Evolutionary conservation across 2,888 invertebrate genomes (phyloP).

Genomic region (Drosophila melanocephala): DNA sequence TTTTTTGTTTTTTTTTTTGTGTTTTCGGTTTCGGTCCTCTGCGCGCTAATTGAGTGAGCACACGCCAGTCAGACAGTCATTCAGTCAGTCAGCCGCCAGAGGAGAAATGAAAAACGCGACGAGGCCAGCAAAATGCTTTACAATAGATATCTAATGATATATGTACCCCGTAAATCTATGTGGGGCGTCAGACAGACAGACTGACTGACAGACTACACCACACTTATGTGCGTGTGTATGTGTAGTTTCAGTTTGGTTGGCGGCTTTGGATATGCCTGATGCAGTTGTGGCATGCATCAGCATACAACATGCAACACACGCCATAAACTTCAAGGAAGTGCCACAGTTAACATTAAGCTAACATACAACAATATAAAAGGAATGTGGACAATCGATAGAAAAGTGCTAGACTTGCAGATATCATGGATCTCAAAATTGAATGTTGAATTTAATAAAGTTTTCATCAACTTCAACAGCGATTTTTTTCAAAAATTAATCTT

Average conservation of each 20-base stretch:
- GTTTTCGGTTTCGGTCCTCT: conserved; percentile 73
- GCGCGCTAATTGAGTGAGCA: conserved; percentile 80
- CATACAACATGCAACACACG: conserved; percentile 61
- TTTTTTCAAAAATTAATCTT: background rate
- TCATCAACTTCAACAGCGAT: background rate
- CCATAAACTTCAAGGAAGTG: conserved; percentile 75
- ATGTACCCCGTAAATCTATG: conserved; percentile 39
- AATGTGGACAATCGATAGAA: background rate
- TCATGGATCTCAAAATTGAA: background rate
- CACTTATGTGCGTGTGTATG: background rate
- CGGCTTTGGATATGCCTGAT: conserved; percentile 52
- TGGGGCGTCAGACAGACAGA: conserved; percentile 53
- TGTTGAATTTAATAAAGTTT: background rate
- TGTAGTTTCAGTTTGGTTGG: conserved; percentile 19
- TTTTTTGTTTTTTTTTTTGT: conserved; percentile 23
- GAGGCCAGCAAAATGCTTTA: conserved; percentile 64
- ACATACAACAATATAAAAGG: conserved; percentile 15
- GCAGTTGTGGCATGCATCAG: conserved; percentile 65
- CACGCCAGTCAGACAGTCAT: conserved; percentile 62
- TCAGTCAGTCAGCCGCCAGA: conserved; percentile 50
- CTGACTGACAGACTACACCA: conserved; percentile 13
- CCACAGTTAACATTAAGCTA: conserved; percentile 38
- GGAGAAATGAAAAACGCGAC: conserved; percentile 78
- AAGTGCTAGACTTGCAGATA: conserved; percentile 11
- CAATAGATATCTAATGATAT: conserved; percentile 52